phyloP scores from a whole-genome alignment of 2,888 invertebrate genomes.

The Temnothorax ravouxi region DNA sequence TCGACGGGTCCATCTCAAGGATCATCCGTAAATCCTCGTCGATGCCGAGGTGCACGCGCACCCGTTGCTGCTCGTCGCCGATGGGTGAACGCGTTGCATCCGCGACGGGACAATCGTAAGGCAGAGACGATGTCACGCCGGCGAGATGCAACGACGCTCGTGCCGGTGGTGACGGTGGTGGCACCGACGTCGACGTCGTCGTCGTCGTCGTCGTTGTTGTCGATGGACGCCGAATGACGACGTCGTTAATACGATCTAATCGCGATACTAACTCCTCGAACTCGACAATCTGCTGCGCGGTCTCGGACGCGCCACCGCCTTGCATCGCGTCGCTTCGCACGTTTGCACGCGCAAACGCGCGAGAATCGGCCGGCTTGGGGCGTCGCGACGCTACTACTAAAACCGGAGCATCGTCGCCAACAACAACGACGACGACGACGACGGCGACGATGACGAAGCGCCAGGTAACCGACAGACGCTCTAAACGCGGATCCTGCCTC shows the following conservation, averaged over 20 bases:
- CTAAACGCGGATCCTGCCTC: constrained; percentile 63
- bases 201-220: constrained; percentile 43
- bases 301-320: constrained; percentile 76
- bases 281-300: constrained; percentile 84
- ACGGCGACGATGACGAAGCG: constrained; percentile 19
- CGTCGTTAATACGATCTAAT: constrained; percentile 84
- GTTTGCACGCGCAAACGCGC: constrained; percentile 53
- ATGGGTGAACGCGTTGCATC: constrained; percentile 16
- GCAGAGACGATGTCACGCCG: constrained; percentile 32
- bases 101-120: constrained; percentile 32
- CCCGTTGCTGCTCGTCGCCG: constrained; percentile 78
- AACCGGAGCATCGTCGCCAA: constrained; percentile 64
- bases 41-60: constrained; percentile 88
- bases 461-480: constrained; percentile 51
- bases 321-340: constrained; percentile 73
- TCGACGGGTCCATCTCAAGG: constrained; percentile 89
- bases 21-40: constrained; percentile 89
- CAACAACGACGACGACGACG: constrained; percentile 36
- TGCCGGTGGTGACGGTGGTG: constrained; percentile 59
- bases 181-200: constrained; percentile 59
- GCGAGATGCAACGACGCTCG: constrained; percentile 54
- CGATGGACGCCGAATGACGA: constrained; percentile 49
- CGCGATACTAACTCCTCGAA: constrained; percentile 85
- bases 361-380: constrained; percentile 75
- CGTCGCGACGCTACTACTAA: constrained; percentile 84